phyloP scores from a whole-genome alignment of 1,140 invertebrate species.

The Proctacanthus coquilletti region DNA sequence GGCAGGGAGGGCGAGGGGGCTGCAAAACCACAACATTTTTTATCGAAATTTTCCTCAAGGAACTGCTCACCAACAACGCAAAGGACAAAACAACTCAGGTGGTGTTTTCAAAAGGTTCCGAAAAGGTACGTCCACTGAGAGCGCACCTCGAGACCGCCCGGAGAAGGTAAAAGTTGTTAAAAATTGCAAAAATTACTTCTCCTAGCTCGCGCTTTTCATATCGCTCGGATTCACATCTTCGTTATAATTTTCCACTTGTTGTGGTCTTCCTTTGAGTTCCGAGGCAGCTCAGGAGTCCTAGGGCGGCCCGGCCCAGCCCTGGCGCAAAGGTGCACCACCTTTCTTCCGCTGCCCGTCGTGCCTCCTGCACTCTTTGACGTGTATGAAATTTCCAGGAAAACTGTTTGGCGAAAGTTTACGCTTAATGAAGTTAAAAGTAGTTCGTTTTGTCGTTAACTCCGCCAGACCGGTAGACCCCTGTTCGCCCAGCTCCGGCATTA shows the following conservation, averaged over 20 bases:
- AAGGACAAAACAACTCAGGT: no score
- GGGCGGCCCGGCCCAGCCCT: no score
- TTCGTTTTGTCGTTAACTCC: background rate
- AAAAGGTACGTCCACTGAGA: background rate
- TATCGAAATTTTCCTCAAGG: no score
- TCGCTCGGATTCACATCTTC: background rate
- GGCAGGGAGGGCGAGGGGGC: no score
- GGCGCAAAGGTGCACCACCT: no score
- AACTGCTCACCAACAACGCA: no score
- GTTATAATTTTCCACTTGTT: constrained; percentile 1
- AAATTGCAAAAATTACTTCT: background rate
- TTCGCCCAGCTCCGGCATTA: background rate
- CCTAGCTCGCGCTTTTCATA: background rate
- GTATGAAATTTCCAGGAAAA: background rate
- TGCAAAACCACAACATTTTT: no score
- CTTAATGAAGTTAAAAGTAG: constrained; percentile 1
- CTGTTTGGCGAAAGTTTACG: constrained; percentile 1
- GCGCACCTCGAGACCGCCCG: background rate
- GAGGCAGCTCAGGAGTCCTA: no score
- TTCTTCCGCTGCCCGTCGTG: no score
- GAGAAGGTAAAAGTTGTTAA: background rate
- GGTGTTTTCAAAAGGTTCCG: no score
- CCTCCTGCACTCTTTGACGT: background rate
- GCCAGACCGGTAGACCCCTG: background rate
- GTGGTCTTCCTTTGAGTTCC: background rate